A percentile compares a stretch with the other conserved stretches of the same genome.
These are phyloP conservation scores for Neolamprologus falcicula DNA, from an alignment of 2,113 vertebrate genomes.

Conservation along the genomic window DNA sequence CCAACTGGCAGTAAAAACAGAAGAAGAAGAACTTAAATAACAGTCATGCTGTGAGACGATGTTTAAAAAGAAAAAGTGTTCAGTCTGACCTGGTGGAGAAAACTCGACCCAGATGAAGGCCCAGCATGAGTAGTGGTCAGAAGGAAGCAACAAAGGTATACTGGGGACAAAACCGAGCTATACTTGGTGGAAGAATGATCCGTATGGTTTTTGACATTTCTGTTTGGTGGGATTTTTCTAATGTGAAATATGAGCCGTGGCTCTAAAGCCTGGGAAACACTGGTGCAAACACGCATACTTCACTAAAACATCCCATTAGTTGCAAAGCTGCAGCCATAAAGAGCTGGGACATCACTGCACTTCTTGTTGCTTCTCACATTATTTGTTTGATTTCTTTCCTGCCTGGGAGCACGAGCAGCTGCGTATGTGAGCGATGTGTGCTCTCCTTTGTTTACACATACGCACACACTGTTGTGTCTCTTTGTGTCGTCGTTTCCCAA, in stretches of 20 bases:
- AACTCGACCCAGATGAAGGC: background rate
- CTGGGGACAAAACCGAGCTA: background rate
- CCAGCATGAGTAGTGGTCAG: background rate
- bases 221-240: background rate
- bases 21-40: background rate
- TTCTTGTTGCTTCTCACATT: background rate
- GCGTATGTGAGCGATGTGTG: accelerated
- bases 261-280: accelerated
- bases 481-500: background rate
- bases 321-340: background rate
- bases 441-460: background rate
- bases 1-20: background rate
- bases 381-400: background rate
- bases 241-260: accelerated
- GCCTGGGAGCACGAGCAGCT: background rate
- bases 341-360: background rate
- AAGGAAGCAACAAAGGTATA: background rate
- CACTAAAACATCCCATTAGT: background rate
- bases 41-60: accelerated
- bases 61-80: background rate
- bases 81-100: background rate
- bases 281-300: background rate
- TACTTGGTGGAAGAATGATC: accelerated
- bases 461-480: background rate
- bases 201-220: accelerated